Percentiles rank a stretch among this genome's conserved stretches.
Evolutionary conservation across 2,113 vertebrate species (phyloP).

Genomic region (Gnathonemus longibarbis): DNA sequence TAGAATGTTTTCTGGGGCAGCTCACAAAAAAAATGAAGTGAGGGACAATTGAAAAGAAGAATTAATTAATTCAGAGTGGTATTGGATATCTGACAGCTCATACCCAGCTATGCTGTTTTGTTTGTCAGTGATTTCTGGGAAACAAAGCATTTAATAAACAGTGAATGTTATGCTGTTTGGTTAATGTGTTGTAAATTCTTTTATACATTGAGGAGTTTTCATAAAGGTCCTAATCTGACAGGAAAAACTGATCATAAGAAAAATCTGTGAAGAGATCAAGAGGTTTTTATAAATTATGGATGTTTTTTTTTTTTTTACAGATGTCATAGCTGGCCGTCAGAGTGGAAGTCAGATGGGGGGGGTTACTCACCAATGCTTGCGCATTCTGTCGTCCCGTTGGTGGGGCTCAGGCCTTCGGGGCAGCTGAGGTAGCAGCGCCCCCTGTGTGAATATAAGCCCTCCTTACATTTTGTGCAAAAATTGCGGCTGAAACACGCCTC

Average conservation of each 20-base stretch:
- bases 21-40: neutral
- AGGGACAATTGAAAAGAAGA: neutral
- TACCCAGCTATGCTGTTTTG: too few species aligned
- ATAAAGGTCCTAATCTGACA: neutral
- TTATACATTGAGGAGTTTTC: neutral
- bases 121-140: neutral
- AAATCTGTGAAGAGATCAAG: neutral
- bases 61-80: neutral
- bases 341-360: neutral
- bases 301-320: neutral
- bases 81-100: neutral
- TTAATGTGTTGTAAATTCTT: neutral
- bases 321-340: neutral
- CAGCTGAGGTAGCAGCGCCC: slow-evolving; percentile 83
- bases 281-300: neutral
- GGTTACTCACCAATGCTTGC: slow-evolving; percentile 71
- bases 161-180: neutral
- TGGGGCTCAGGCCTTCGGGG: slow-evolving; percentile 72
- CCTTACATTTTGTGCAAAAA: slow-evolving; percentile 98
- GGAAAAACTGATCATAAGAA: neutral
- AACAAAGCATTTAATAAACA: neutral
- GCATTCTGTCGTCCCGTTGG: slow-evolving; percentile 89
- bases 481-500: slow-evolving; percentile 95
- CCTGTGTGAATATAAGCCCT: slow-evolving; percentile 89
- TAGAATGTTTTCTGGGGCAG: slow-evolving; percentile 21